Evolutionary conservation across 2,797 vertebrate species (phyloP), one percentile per base, ranked within the genome.

Genomic region (Sylvilagus floridanus): DNA sequence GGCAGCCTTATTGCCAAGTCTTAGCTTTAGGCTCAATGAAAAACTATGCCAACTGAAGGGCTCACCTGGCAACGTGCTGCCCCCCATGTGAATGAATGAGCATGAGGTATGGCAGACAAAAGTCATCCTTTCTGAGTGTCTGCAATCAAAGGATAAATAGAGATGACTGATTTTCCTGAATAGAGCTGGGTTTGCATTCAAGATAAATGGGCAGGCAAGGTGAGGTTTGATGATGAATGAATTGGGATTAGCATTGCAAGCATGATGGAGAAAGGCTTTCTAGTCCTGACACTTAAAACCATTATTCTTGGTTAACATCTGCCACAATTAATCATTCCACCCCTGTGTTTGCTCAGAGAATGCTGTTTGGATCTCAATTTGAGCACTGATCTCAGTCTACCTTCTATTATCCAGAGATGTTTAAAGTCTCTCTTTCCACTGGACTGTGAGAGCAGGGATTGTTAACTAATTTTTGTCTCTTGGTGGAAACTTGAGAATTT

Each of bases 251-350:
- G 62, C 88, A 93, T 86, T 60, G 90, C 92, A 85, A 76, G 82
- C 22, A 3, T 86, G 96, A 92, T 88, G 77, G 69, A 95, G 90
- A 97, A 95, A 88, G 75, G 37, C 66, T 94, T 96, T 96, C 96
- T 86, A 22, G 93, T 90, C 32, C 83, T 90, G 87, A 92, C 83
- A 94, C 85, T 95, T 95, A 88, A 95, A 94, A 93, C 93, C 95
- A 96, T 97, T 96, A 92, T 62, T 96, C 93, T 92, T 86, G 88
- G 90, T 95, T 92, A 96, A 96, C 90, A 95, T 86, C 94, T 96
- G 96, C 90, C 94, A 92, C 50, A 42, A 93, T 96, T 88, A 90
- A 97, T 97, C 96, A 97, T 65, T 66, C 26, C 24, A 17, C 30
- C 62, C 73, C 91, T 37, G 8, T 79, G 84, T 92, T 90, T 95